Conservation (phyloP, 1,140 invertebrate genomes). For the Bilobella aurantiaca region DNA sequence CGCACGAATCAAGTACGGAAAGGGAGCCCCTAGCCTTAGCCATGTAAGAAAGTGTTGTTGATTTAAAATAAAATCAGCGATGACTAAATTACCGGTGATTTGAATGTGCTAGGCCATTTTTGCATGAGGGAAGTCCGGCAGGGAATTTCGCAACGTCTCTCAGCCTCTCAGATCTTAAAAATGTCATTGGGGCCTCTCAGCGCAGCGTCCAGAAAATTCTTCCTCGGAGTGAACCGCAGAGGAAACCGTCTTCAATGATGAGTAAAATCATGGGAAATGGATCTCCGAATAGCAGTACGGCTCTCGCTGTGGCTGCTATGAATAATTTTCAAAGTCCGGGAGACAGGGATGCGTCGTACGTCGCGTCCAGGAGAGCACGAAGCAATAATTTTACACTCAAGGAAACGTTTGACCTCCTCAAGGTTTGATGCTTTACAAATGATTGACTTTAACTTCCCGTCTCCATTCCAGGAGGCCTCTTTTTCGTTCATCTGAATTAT, state of each 20-base stretch:
- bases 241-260: slow-evolving; percentile 22
- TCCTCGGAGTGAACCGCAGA: slow-evolving; percentile 12
- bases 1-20: too few species aligned
- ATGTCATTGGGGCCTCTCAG: background rate
- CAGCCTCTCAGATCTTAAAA: background rate
- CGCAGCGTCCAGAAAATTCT: background rate
- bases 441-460: too few species aligned
- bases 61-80: too few species aligned
- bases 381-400: slow-evolving; percentile 34
- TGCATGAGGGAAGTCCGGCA: background rate
- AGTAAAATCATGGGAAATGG: slow-evolving; percentile 32
- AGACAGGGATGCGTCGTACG: slow-evolving; percentile 1
- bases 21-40: too few species aligned
- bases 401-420: slow-evolving; percentile 33
- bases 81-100: too few species aligned
- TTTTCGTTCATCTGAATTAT: too few species aligned
- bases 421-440: background rate
- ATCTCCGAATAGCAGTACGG: slow-evolving; percentile 1
- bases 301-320: slow-evolving; percentile 5
- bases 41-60: too few species aligned
- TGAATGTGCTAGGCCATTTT: background rate
- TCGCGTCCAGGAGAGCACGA: slow-evolving; percentile 27
- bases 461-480: too few species aligned
- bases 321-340: slow-evolving; percentile 21
- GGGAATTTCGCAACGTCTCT: background rate